These are phyloP conservation scores for Trididemnum miniatum DNA, from an alignment of 23 tunicate species.

Conservation along the genomic window DNA sequence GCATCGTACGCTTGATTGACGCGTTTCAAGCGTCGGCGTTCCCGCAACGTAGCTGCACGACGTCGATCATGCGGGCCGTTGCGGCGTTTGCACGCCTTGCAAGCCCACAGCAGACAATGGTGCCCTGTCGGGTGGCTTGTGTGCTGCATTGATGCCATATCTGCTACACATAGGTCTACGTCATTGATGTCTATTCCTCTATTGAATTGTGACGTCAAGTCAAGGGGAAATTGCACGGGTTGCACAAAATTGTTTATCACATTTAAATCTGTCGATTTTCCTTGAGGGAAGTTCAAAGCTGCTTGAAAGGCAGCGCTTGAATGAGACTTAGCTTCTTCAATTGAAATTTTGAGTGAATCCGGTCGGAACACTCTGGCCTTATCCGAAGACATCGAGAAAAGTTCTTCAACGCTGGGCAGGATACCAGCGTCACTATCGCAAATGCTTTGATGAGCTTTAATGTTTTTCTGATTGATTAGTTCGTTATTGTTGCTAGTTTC, in stretches of 20 bases:
- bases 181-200: not conserved
- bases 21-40: constrained; percentile 87
- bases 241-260: not conserved
- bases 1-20: constrained; percentile 98
- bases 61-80: constrained; percentile 94
- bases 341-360: not conserved
- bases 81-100: constrained; percentile 90
- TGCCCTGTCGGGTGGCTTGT: constrained; percentile 85
- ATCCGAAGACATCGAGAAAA: constrained; percentile 33
- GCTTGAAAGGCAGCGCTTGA: not conserved
- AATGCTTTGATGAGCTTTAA: not conserved
- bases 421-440: not conserved
- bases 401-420: constrained; percentile 56
- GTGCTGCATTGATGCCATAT: constrained; percentile 33
- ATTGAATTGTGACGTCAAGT: constrained; percentile 18
- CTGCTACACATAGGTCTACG: not conserved
- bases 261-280: not conserved
- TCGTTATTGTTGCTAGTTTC: not conserved
- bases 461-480: not conserved
- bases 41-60: constrained; percentile 91
- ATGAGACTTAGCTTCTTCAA: not conserved
- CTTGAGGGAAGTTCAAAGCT: not conserved
- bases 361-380: constrained; percentile 29
- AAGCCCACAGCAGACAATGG: constrained; percentile 89
- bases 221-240: constrained; percentile 1